These are phyloP conservation scores for Pristionchus pacificus DNA, from an alignment of 1,140 invertebrate species.

Conservation along the genomic window DNA sequence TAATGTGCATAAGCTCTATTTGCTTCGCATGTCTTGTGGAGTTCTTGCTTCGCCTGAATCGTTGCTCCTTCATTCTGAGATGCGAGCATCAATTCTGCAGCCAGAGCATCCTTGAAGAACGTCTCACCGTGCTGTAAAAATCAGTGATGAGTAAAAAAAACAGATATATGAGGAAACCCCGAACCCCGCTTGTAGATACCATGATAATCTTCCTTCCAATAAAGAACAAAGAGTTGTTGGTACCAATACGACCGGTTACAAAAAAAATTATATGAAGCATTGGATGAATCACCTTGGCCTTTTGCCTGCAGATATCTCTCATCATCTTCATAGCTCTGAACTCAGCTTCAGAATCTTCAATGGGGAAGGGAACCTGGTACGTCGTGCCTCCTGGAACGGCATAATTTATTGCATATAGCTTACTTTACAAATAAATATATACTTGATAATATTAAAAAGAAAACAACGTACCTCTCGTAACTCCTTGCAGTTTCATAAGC, in stretches of 20 bases:
- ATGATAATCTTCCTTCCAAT: too few species aligned
- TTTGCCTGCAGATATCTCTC: conserved; percentile 46
- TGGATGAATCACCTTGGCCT: conserved; percentile 30
- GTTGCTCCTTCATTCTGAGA: conserved; percentile 58
- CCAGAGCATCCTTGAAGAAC: conserved; percentile 41
- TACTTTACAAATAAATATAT: too few species aligned
- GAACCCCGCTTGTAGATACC: too few species aligned
- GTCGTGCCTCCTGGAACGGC: conserved; percentile 44
- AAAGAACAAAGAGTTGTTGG: too few species aligned
- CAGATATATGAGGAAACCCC: too few species aligned
- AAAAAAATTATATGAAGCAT: too few species aligned
- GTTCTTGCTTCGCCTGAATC: conserved; percentile 60
- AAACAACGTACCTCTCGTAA: conserved; percentile 41
- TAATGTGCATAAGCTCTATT: conserved; percentile 62
- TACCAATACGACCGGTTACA: too few species aligned
- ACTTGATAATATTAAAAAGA: too few species aligned
- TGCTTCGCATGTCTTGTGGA: conserved; percentile 61
- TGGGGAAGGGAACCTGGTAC: conserved; percentile 53
- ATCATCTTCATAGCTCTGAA: conserved; percentile 56
- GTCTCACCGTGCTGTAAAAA: conserved; percentile 18
- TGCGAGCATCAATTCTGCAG: conserved; percentile 46
- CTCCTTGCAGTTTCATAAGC: conserved; percentile 50
- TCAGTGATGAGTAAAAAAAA: too few species aligned
- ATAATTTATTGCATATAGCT: conserved; percentile 17
- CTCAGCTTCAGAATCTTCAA: conserved; percentile 46